Percentiles rank a stretch among this genome's conserved stretches.
Evolutionary conservation across 2,888 invertebrate genomes (phyloP).

Genomic region (Ceraclea dissimilis): DNA sequence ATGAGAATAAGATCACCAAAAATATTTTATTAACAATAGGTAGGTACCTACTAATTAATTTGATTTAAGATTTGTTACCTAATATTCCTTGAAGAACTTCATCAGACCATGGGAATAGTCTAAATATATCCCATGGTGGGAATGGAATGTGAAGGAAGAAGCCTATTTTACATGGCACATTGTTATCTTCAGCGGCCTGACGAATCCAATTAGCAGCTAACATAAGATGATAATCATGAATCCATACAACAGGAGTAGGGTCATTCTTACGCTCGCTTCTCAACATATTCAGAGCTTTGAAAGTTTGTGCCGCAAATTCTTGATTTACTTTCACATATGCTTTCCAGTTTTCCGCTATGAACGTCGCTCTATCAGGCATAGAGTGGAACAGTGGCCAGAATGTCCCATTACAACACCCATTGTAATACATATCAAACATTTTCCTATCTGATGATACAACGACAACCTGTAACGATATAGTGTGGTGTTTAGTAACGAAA

Average conservation of each 20-base stretch:
- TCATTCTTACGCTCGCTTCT: slow-evolving; percentile 43
- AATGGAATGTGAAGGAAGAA: slow-evolving; percentile 95
- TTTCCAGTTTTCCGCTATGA: slow-evolving; percentile 75
- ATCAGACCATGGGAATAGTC: slow-evolving; percentile 88
- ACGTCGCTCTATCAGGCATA: slow-evolving; percentile 82
- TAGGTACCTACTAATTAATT: too few species aligned
- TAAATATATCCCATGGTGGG: slow-evolving; percentile 89
- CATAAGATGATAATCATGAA: slow-evolving; percentile 93
- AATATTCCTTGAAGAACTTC: slow-evolving; percentile 89
- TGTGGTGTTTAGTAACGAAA: background rate
- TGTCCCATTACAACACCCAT: slow-evolving; percentile 86
- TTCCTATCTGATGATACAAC: slow-evolving; percentile 69
- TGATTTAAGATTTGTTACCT: slow-evolving; percentile 41
- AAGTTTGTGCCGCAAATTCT: slow-evolving; percentile 73
- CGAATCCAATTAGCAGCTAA: slow-evolving; percentile 86
- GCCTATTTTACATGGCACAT: slow-evolving; percentile 71
- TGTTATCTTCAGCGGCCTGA: slow-evolving; percentile 67
- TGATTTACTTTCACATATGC: slow-evolving; percentile 76
- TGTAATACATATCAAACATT: slow-evolving; percentile 81
- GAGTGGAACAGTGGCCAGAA: slow-evolving; percentile 92
- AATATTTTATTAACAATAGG: too few species aligned
- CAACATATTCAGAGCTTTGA: slow-evolving; percentile 55
- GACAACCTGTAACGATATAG: slow-evolving; percentile 62
- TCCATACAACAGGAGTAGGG: slow-evolving; percentile 75
- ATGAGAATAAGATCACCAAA: too few species aligned